A percentile compares a stretch with the other conserved stretches of the same genome.
These are phyloP conservation scores for Siniperca scherzeri DNA, from an alignment of 2,797 vertebrate species.

Conservation along the genomic window DNA sequence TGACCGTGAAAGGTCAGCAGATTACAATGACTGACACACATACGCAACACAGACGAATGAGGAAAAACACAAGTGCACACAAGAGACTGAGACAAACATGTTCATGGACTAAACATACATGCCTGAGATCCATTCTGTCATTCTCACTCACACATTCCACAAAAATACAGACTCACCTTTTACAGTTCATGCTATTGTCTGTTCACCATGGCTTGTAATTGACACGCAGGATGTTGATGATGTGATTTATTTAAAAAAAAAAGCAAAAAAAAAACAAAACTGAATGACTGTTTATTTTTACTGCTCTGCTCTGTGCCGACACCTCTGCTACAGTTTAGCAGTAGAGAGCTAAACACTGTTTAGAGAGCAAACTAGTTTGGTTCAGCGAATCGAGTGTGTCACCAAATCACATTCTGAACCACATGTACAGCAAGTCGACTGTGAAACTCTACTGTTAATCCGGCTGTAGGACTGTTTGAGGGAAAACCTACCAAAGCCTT, in stretches of 20 bases:
- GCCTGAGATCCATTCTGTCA: conserved; percentile 45
- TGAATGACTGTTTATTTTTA: conserved; percentile 62
- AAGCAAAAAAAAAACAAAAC: conserved; percentile 2
- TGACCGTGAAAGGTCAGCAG: conserved; percentile 56
- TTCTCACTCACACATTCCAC: conserved; percentile 56
- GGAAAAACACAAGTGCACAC: conserved; percentile 50
- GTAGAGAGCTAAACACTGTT: conserved; percentile 38
- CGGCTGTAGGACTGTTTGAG: conserved; percentile 76
- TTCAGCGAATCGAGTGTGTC: conserved; percentile 39
- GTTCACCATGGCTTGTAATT: conserved; percentile 73
- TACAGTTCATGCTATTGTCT: conserved; percentile 64
- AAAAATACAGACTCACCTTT: conserved; percentile 46
- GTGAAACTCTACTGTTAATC: conserved; percentile 73
- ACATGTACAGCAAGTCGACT: conserved; percentile 64
- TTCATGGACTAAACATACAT: conserved; percentile 42
- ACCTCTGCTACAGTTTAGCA: conserved; percentile 53
- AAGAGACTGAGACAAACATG: conserved; percentile 38
- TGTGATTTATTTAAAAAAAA: conserved; percentile 54
- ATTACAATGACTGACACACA: conserved; percentile 50
- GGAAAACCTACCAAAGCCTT: conserved; percentile 82
- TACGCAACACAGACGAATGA: conserved; percentile 43
- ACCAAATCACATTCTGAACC: conserved; percentile 40
- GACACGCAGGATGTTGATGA: conserved; percentile 69
- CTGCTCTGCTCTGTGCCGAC: conserved; percentile 52
- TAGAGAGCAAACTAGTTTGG: conserved; percentile 41